Evolutionary conservation across 2,113 vertebrate genomes (phyloP).

Genomic region (Dendropsophus ebraccatus): DNA sequence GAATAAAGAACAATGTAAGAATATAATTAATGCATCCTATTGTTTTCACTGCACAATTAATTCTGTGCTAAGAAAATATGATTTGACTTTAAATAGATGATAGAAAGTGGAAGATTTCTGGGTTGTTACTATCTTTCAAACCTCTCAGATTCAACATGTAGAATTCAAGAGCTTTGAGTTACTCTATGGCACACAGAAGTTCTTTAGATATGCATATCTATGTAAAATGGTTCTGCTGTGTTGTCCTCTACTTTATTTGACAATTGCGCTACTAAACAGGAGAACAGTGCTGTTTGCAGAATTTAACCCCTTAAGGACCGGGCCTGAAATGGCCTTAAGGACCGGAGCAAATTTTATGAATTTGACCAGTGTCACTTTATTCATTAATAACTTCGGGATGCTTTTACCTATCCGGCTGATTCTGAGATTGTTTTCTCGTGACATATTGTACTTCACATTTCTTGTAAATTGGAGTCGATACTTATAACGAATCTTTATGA

Average conservation of each 20-base stretch:
- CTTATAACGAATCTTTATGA: no score
- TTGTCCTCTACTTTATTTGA: conserved; percentile 40
- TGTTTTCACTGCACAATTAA: conserved; percentile 45
- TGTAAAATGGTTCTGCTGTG: conserved; percentile 10
- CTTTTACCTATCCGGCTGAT: no score
- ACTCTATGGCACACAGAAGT: conserved; percentile 27
- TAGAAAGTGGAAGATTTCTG: conserved; percentile 20
- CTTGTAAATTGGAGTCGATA: no score
- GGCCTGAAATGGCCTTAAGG: no score
- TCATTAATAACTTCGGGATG: no score
- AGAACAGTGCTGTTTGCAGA: conserved; percentile 19
- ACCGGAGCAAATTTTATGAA: no score
- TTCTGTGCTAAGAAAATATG: conserved; percentile 41
- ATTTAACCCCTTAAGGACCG: no score
- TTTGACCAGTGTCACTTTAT: no score
- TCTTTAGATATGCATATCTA: conserved; percentile 34
- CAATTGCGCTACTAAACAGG: conserved; percentile 29
- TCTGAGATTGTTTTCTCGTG: no score
- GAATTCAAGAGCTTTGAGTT: conserved; percentile 20
- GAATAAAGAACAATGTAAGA: conserved; percentile 32
- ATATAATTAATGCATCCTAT: conserved; percentile 48
- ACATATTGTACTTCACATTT: no score
- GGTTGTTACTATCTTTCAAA: conserved; percentile 42
- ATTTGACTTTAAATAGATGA: conserved; percentile 53
- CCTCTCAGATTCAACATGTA: conserved; percentile 27